A percentile compares a stretch with the other conserved stretches of the same genome.
phyloP scores from a whole-genome alignment of 1,140 invertebrate species.

The Hirudo medicinalis region DNA sequence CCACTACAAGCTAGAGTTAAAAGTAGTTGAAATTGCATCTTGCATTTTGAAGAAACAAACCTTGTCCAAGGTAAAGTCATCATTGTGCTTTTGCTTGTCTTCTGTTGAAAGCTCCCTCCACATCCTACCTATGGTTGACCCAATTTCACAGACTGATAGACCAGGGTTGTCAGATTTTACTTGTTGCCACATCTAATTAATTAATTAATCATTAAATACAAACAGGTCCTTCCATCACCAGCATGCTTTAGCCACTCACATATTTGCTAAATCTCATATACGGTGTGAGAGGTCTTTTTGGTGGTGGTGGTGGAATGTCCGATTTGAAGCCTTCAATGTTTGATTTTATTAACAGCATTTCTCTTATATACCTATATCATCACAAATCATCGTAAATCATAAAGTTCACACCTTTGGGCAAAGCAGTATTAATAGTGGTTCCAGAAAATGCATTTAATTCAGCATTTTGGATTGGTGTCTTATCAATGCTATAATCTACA shows the following conservation, averaged over 20 bases:
- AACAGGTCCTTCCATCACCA: not conserved
- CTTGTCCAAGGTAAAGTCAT: conserved; percentile 23
- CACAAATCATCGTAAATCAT: too few relatives aligned
- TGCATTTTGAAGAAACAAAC: conserved; percentile 1
- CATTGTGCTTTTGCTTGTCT: conserved; percentile 23
- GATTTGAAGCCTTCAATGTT: not conserved
- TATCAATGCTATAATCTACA: too few relatives aligned
- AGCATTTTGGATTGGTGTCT: too few relatives aligned
- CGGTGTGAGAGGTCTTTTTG: conserved; percentile 23
- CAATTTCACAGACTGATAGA: conserved; percentile 24
- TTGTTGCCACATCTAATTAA: conserved; percentile 22
- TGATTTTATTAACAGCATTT: too few relatives aligned
- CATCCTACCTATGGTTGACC: conserved; percentile 25
- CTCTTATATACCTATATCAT: too few relatives aligned
- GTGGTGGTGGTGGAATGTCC: conserved; percentile 17
- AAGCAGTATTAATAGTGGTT: too few relatives aligned
- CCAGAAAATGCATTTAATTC: too few relatives aligned
- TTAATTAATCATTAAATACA: not conserved
- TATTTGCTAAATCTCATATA: conserved; percentile 25
- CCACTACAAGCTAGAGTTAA: not conserved
- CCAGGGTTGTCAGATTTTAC: conserved; percentile 22
- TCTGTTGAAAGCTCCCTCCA: conserved; percentile 22
- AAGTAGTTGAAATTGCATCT: not conserved
- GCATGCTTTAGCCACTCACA: conserved; percentile 14
- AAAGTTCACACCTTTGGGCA: too few relatives aligned